phyloP scores from a whole-genome alignment of 64 coral and sea anemone species.

The Montipora sp. region DNA sequence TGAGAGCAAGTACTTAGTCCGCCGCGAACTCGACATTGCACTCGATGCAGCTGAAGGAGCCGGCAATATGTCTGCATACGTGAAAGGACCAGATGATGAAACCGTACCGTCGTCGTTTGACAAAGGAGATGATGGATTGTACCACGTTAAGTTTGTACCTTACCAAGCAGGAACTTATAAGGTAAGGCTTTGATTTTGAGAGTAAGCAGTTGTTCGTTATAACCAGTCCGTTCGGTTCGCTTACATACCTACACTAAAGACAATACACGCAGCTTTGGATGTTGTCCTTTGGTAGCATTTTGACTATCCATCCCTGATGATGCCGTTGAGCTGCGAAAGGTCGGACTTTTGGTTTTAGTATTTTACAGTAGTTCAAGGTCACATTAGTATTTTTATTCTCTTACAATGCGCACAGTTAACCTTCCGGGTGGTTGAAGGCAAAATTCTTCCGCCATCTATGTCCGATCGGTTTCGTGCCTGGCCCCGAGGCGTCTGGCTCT shows the following conservation, averaged over 20 bases:
- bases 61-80: conserved; percentile 72
- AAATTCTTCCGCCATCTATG: too few species aligned
- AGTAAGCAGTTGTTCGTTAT: not conserved
- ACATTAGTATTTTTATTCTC: too few species aligned
- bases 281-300: too few species aligned
- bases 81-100: conserved; percentile 83
- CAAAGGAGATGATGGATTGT: conserved; percentile 77
- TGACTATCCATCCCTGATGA: too few species aligned
- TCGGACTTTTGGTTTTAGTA: too few species aligned
- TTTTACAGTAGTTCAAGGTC: too few species aligned
- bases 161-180: conserved; percentile 83
- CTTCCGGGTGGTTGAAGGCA: not conserved
- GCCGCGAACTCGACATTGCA: conserved; percentile 86
- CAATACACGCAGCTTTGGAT: too few species aligned
- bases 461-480: too few species aligned
- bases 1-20: conserved; percentile 68
- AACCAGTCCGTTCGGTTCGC: not conserved
- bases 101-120: conserved; percentile 67
- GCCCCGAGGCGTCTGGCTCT: too few species aligned
- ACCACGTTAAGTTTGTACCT: conserved; percentile 89
- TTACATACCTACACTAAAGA: not conserved
- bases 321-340: too few species aligned
- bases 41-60: conserved; percentile 78
- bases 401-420: too few species aligned
- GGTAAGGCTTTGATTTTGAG: conserved; percentile 37